Evolutionary conservation across 1,140 invertebrate species (phyloP).

Genomic region (Meloidogyne chitwoodi): DNA sequence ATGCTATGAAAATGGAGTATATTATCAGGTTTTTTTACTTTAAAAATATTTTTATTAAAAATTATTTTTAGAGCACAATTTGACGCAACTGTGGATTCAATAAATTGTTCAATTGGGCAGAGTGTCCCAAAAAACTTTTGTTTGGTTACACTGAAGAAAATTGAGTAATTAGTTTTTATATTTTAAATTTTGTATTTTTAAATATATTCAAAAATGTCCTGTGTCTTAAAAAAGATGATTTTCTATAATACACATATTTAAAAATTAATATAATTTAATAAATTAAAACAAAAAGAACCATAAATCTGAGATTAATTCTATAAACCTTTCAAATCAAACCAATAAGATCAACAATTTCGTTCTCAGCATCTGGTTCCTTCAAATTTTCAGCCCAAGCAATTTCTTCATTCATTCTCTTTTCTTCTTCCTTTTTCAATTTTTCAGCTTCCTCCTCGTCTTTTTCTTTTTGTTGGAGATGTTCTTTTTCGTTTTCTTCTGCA

Average conservation of each 20-base stretch:
- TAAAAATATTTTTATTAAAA: neutral
- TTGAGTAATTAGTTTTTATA: neutral
- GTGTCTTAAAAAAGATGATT: no score
- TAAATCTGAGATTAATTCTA: neutral
- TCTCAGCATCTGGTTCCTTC: neutral
- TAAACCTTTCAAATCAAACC: neutral
- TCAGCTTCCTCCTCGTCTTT: neutral
- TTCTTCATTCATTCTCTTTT: neutral
- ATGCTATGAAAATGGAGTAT: conserved; percentile 98
- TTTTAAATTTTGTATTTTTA: neutral
- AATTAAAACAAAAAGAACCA: no score
- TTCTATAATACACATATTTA: no score
- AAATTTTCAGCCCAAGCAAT: neutral
- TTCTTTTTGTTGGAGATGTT: neutral
- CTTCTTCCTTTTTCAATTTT: neutral
- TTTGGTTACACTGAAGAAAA: conserved; percentile 22
- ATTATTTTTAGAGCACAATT: conserved; percentile 40
- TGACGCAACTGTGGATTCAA: conserved; percentile 38
- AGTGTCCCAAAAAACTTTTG: conserved; percentile 50
- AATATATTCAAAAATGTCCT: no score
- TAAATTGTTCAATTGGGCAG: conserved; percentile 44
- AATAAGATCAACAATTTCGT: neutral
- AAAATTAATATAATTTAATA: no score
- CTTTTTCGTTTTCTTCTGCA: neutral
- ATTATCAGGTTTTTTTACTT: conserved; percentile 43